Conservation (phyloP, 2,888 invertebrate genomes). For the Pollenia amentaria region DNA sequence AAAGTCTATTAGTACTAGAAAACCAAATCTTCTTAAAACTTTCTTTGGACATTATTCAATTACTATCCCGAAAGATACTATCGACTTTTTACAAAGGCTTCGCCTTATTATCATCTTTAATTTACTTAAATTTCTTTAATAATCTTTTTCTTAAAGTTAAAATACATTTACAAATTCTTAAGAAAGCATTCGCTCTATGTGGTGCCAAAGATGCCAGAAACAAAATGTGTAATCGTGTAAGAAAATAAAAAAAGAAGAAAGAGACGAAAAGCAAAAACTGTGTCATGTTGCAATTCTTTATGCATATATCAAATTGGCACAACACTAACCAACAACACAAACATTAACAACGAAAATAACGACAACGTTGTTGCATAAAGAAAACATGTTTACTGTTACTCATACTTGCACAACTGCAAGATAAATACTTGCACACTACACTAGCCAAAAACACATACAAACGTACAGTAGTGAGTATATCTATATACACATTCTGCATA, state of each 20-base stretch:
- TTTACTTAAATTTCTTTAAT: not conserved
- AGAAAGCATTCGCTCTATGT: not conserved
- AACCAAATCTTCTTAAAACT: no score
- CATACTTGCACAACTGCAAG: not conserved
- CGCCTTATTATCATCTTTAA: no score
- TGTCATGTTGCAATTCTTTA: slow-evolving; percentile 31
- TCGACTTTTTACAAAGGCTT: no score
- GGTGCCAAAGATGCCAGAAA: slow-evolving; percentile 21
- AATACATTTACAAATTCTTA: not conserved
- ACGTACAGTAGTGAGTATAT: no score
- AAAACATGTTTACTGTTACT: not conserved
- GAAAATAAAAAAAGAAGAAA: not conserved
- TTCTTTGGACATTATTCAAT: no score
- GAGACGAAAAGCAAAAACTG: slow-evolving; percentile 4
- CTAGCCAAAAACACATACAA: not conserved
- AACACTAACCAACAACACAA: slow-evolving; percentile 9
- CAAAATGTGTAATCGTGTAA: not conserved
- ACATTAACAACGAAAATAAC: not conserved
- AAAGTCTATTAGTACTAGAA: no score
- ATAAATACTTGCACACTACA: not conserved
- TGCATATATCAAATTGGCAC: slow-evolving; percentile 27
- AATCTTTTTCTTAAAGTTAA: slow-evolving; percentile 4
- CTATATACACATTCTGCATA: not conserved
- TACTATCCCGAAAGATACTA: no score
- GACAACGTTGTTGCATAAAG: not conserved